These are phyloP conservation scores for Leptura quadrifasciata DNA, from an alignment of 2,888 invertebrate genomes.

Conservation along the genomic window DNA sequence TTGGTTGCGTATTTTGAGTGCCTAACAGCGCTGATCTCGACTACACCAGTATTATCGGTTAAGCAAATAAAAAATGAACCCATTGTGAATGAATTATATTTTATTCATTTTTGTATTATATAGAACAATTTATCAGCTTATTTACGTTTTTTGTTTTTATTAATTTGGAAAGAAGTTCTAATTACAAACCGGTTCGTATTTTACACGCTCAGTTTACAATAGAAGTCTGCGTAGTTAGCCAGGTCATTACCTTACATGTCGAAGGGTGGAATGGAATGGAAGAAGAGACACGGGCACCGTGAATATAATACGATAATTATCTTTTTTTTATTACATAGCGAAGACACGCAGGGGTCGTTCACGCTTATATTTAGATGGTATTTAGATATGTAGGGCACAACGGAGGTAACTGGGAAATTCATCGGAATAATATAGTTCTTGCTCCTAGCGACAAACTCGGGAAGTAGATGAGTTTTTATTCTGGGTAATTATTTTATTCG, in stretches of 20 bases:
- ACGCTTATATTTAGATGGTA: background rate
- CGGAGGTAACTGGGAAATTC: background rate
- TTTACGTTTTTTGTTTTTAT: too few species aligned
- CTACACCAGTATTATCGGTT: too few species aligned
- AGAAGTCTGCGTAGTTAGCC: background rate
- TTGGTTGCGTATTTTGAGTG: too few species aligned
- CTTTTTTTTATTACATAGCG: background rate
- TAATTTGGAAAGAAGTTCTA: background rate
- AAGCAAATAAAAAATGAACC: too few species aligned
- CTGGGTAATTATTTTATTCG: background rate
- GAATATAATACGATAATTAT: background rate
- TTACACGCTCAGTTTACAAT: background rate
- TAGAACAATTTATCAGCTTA: too few species aligned
- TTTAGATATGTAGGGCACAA: background rate
- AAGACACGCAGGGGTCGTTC: background rate
- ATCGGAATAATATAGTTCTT: background rate
- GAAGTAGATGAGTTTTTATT: background rate
- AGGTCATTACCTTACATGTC: background rate
- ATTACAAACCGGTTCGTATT: background rate
- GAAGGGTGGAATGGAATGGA: background rate
- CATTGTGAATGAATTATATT: too few species aligned
- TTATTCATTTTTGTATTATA: too few species aligned
- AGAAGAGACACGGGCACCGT: background rate
- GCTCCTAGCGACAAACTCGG: background rate
- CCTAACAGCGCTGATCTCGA: too few species aligned